A percentile compares a stretch with the other conserved stretches of the same genome.
These are phyloP conservation scores for Sturnus vulgaris DNA, from an alignment of 2,113 vertebrate species.

Conservation along the genomic window DNA sequence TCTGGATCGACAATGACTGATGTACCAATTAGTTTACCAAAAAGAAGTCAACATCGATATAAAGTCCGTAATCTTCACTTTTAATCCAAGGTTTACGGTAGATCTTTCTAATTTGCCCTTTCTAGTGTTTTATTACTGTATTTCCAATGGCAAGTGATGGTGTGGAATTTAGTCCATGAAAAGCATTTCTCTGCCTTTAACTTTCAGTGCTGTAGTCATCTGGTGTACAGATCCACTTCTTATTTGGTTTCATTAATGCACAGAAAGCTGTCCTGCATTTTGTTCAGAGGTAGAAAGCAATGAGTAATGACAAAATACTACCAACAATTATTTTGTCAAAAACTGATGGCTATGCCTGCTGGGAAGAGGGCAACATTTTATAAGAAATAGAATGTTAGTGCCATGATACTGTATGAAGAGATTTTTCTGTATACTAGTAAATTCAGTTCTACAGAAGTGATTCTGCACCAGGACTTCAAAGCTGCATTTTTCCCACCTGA, in stretches of 20 bases:
- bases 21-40: not conserved
- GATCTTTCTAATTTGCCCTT: not conserved
- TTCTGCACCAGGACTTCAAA: not conserved
- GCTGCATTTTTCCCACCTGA: not conserved
- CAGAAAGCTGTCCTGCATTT: not conserved
- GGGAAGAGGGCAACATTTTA: not conserved
- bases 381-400: not conserved
- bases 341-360: not conserved
- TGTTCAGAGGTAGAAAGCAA: not conserved
- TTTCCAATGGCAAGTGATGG: not conserved
- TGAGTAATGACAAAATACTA: not conserved
- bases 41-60: not conserved
- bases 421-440: not conserved
- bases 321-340: not conserved
- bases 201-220: not conserved
- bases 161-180: not conserved
- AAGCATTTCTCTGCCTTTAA: not conserved
- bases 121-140: not conserved
- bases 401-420: accelerated
- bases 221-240: not conserved
- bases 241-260: accelerated
- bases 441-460: not conserved
- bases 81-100: not conserved
- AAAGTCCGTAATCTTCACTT: not conserved
- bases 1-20: not conserved